A percentile compares a stretch with the other conserved stretches of the same genome.
Conservation (phyloP, 2,113 vertebrate genomes). For the Arenaria interpres region DNA sequence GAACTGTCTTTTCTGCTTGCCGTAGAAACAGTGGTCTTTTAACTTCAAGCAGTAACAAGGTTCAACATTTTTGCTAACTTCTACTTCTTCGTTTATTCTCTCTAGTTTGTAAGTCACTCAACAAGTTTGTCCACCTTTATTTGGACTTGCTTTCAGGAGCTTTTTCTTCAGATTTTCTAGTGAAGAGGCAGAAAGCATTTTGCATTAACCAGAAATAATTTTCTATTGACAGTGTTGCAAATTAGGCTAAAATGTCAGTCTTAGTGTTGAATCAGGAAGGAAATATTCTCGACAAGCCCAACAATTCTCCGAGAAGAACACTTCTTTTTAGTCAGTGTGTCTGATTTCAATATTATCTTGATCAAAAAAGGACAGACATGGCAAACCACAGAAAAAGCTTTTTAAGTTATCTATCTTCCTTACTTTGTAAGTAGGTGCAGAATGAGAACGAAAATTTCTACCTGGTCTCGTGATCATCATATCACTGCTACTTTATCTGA, state of each 20-base stretch:
- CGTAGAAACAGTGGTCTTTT: neutral
- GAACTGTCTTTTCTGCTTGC: fast-evolving
- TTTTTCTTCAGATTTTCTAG: neutral
- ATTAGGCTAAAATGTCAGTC: neutral
- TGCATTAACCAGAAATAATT: neutral
- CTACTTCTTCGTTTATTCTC: neutral
- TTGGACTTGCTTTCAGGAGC: neutral
- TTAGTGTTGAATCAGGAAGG: neutral
- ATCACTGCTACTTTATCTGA: neutral
- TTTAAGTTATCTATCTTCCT: neutral
- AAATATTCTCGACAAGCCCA: neutral
- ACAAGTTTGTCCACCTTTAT: neutral
- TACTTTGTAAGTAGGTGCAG: neutral
- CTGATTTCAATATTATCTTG: neutral
- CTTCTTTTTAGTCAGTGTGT: neutral
- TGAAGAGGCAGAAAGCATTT: neutral
- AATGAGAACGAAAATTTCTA: neutral
- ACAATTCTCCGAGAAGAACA: neutral
- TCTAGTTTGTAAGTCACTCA: neutral
- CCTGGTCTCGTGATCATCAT: neutral
- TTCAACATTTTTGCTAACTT: neutral
- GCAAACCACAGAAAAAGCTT: neutral
- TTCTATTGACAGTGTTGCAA: neutral
- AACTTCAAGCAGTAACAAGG: neutral
- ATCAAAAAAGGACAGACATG: neutral